Evolutionary conservation across 2,797 vertebrate species (phyloP).

Genomic region (Nyctibius grandis): DNA sequence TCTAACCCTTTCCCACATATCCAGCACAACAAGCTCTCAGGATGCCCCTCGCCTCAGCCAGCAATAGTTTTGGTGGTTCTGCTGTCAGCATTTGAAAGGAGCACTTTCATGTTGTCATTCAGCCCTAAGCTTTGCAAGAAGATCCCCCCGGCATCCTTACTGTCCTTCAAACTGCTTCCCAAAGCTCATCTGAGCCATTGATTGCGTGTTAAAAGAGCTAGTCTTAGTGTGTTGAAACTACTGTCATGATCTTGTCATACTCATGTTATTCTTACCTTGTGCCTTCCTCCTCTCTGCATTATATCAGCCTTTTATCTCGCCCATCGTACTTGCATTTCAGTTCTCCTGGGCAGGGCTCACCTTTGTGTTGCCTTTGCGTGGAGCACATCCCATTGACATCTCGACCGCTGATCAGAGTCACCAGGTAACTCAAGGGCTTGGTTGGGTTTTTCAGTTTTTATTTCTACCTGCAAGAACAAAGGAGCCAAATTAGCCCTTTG

Average conservation of each 20-base stretch:
- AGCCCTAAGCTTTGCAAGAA: background rate
- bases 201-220: background rate
- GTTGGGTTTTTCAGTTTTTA: background rate
- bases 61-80: background rate
- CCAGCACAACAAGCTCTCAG: background rate
- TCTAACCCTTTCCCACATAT: background rate
- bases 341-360: constrained; percentile 36
- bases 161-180: background rate
- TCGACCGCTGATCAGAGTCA: background rate
- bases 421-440: background rate
- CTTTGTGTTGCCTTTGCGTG: background rate
- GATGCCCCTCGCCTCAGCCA: rapidly evolving
- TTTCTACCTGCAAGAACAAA: background rate
- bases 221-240: background rate
- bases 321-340: constrained; percentile 3
- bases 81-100: background rate
- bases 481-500: background rate
- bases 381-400: background rate
- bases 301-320: constrained; percentile 35
- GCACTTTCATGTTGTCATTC: background rate
- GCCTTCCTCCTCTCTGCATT: constrained; percentile 1
- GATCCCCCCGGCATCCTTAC: background rate
- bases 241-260: background rate
- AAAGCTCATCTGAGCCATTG: background rate
- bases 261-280: background rate